Evolutionary conservation across 2,113 vertebrate species (phyloP), one percentile per base, ranked within the genome.

Genomic region (Cariama cristata): DNA sequence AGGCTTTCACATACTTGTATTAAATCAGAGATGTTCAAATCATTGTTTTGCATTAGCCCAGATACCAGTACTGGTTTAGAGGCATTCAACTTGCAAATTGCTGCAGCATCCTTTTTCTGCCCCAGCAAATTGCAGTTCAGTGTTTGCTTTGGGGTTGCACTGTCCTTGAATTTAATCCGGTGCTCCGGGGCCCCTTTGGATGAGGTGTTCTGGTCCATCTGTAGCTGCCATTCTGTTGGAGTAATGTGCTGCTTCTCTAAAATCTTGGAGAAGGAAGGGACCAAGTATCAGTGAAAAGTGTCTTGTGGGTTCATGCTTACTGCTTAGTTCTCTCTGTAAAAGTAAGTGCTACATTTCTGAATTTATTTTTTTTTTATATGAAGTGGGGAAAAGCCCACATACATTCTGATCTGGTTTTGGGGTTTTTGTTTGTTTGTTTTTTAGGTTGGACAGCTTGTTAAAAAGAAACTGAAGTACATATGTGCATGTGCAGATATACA

Each of bases 371-470:
- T 88, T 75, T 53, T 26, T 30, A 9, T 35, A 32, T 30, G 8
- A 91, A 84, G 3, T 19, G 30, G 21, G 6, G 6, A 11, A 42
- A 38, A 27, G 0, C 0, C 1, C 23, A 47, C 21, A 9, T 33
- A 21, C 12, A 17, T 77, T 76, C 59, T 38, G 38, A 38, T 38
- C n/a, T 42, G 38, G 16, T 38, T 28, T 19, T 30, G 9, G 0
- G 3, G 4, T 17, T 12, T 27, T 62, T 64, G 22, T 32, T 35
- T 42, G 5, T 23, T 32, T 72, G 6, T 49, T 40, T 64, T 71
- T 59, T 20, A 38, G 5, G 5, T 35, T 81, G 72, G n/a, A 73
- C 81, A 88, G 35, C 62, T 85, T 69, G 18, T 77, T 94, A 49
- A 88, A 72, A 79, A 74, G 68, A 42, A 76, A 26, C 45, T 45